Conservation (phyloP, 2,113 vertebrate genomes). For the Chitala chitala region DNA sequence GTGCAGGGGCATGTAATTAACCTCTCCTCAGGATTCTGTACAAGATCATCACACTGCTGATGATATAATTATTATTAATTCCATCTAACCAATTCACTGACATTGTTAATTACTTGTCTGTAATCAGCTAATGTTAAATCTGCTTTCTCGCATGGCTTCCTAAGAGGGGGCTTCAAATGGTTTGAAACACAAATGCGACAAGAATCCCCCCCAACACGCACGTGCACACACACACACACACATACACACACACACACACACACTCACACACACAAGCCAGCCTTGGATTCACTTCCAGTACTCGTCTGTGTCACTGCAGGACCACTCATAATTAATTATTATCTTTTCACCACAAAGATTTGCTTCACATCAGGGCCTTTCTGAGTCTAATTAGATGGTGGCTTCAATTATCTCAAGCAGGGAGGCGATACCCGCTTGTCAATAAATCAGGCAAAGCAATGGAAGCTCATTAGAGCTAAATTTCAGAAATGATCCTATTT, state of each 20-base stretch:
- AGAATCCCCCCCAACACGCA: slow-evolving; percentile 17
- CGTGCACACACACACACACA: no score
- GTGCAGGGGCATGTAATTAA: slow-evolving; percentile 74
- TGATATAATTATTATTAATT: slow-evolving; percentile 85
- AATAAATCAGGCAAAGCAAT: slow-evolving; percentile 59
- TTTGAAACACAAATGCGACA: slow-evolving; percentile 30
- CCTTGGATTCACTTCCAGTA: slow-evolving; percentile 29
- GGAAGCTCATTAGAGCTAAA: slow-evolving; percentile 50
- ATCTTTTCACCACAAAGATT: slow-evolving; percentile 48
- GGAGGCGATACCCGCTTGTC: slow-evolving; percentile 50
- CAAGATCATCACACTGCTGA: slow-evolving; percentile 68
- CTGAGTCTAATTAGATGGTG: slow-evolving; percentile 57
- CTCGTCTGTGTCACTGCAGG: slow-evolving; percentile 44
- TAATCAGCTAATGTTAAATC: slow-evolving; percentile 84
- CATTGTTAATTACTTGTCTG: slow-evolving; percentile 82
- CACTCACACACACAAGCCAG: slow-evolving; percentile 27
- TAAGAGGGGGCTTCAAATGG: slow-evolving; percentile 52
- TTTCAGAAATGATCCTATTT: slow-evolving; percentile 61
- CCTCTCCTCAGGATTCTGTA: slow-evolving; percentile 75
- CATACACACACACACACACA: no score
- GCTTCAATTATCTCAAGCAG: slow-evolving; percentile 56
- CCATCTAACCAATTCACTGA: slow-evolving; percentile 69
- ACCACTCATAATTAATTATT: slow-evolving; percentile 61
- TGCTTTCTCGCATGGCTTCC: slow-evolving; percentile 61
- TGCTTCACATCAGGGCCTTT: slow-evolving; percentile 50